A percentile compares a stretch with the other conserved stretches of the same genome.
phyloP scores from a whole-genome alignment of 2,888 invertebrate genomes.

The Lasioglossum lativentre region DNA sequence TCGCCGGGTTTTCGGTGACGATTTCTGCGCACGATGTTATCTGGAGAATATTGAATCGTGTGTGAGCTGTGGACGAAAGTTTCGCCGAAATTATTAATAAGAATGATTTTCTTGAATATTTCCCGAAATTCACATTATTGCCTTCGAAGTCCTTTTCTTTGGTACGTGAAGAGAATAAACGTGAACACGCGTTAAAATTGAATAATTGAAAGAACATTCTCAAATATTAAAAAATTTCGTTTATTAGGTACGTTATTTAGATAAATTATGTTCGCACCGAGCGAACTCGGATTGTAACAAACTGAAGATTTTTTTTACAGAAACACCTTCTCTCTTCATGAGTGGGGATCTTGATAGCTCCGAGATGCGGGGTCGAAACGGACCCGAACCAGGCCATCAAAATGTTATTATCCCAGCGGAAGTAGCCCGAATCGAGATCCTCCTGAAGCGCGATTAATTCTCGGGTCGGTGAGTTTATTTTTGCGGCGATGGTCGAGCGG shows the following conservation, averaged over 20 bases:
- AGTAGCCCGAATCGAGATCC: conserved; percentile 35
- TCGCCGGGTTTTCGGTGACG: conserved; percentile 34
- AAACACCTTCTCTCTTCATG: background rate
- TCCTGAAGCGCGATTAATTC: conserved; percentile 54
- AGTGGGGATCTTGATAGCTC: background rate
- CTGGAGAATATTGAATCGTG: background rate
- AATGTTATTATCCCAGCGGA: conserved; percentile 57
- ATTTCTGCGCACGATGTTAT: background rate
- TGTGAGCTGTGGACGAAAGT: background rate
- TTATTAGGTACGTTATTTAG: too few relatives aligned
- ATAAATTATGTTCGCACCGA: too few relatives aligned
- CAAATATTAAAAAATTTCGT: too few relatives aligned
- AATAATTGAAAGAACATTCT: background rate
- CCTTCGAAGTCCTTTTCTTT: background rate
- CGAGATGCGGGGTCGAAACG: background rate
- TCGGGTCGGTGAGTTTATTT: conserved; percentile 45
- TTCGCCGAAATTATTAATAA: background rate
- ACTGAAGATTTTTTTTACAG: background rate
- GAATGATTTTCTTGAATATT: background rate
- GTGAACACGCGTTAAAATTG: background rate
- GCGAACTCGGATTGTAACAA: background rate
- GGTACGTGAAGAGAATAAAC: too few relatives aligned
- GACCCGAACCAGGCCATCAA: background rate
- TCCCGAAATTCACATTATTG: background rate
- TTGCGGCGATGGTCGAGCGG: conserved; percentile 29